Evolutionary conservation across 2,888 invertebrate species (phyloP), one percentile per base, ranked within the genome.

Genomic region (Syrphus vitripennis): DNA sequence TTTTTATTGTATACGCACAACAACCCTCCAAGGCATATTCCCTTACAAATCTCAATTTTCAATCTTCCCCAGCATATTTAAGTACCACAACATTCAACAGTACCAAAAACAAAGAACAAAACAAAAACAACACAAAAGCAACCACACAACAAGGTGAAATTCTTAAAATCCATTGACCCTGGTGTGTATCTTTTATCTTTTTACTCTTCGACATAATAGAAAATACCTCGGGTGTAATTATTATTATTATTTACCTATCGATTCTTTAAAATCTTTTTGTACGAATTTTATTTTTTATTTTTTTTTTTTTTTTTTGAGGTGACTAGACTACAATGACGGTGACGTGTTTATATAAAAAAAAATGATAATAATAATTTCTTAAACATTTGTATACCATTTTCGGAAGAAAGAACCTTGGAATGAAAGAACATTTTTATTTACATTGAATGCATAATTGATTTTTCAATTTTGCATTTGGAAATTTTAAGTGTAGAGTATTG

Each of bases 141-240:
- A 48, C 19, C n/a, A n/a, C n/a, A n/a, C n/a, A 78, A 75, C 79
- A 84, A 80, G 80, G 84, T 81, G 80, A 84, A 84, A 84, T 84
- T 76, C 84, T 84, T 14, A 55, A 67, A 69, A 72, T 84, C 61
- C 76, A 76, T 77, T 84, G 80, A 81, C 81, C 80, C 71, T 37
- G 19, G 21, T 61, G 57, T 34, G 14, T 50, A 71, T 37, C 19
- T 61, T 67, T 21, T 50, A 50, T 50, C 50, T 67, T 16, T 40
- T 24, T 34, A 67, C 48, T 50, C 48, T 31, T 67, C 48, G 67
- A 50, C 67, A 45, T 16, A 45, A 65, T 37, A 40, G 65, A 83
- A 67, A 82, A 72, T 59, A 77, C 71, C 82, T 72, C 61, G 48
- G 26, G 42, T 45, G 77, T 72, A 78, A 83, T 77, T 69, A 48